Conservation (phyloP, 2,888 invertebrate species). For the Phaedon cochleariae region DNA sequence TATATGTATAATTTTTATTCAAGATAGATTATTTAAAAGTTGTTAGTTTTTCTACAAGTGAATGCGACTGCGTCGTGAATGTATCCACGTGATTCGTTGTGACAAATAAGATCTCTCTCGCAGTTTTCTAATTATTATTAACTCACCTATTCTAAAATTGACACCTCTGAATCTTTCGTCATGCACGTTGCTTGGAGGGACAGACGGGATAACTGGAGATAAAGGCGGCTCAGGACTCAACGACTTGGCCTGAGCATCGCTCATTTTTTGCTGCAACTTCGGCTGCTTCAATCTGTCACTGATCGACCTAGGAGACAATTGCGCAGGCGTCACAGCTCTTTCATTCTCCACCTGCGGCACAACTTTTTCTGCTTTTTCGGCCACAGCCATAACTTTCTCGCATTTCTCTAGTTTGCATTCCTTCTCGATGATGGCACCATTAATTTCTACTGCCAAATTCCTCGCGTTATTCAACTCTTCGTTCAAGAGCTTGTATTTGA, state of each 20-base stretch:
- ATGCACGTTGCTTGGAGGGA: constrained; percentile 1
- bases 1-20: no score
- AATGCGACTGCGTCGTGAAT: no score
- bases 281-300: constrained; percentile 59
- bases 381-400: constrained; percentile 18
- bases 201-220: constrained; percentile 24
- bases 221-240: constrained; percentile 49
- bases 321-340: no score
- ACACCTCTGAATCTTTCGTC: constrained; percentile 39
- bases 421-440: constrained; percentile 36
- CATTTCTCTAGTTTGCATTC: constrained; percentile 32
- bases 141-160: constrained; percentile 50
- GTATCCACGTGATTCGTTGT: no score
- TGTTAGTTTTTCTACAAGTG: no score
- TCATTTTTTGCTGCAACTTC: constrained; percentile 53
- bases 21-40: no score
- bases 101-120: no score
- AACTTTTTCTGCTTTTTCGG: background rate
- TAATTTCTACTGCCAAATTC: constrained; percentile 43
- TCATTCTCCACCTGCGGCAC: constrained; percentile 2
- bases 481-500: no score
- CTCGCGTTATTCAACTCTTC: constrained; percentile 52
- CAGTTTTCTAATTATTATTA: no score
- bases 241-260: constrained; percentile 49
- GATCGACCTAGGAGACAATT: constrained; percentile 51